Evolutionary conservation across 2,888 invertebrate species (phyloP).

Genomic region (Capitulum mitella): DNA sequence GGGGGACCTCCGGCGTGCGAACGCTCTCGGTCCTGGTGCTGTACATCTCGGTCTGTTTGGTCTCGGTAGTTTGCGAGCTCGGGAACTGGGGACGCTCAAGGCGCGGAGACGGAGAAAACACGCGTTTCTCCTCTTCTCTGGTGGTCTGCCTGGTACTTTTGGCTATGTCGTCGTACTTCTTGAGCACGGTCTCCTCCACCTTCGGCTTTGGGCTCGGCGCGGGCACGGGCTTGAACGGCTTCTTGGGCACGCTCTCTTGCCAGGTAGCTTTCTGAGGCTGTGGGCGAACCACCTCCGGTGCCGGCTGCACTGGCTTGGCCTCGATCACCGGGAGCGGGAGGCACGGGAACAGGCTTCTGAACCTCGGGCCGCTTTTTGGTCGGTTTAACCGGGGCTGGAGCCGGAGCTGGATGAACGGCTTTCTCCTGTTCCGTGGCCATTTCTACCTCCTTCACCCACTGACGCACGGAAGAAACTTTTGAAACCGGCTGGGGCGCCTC

Average conservation of each 20-base stretch:
- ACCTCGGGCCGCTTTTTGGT: too few species aligned
- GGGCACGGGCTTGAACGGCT: not conserved
- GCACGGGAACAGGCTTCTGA: too few species aligned
- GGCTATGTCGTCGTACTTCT: not conserved
- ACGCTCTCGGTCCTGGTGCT: not conserved
- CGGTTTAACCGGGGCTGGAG: too few species aligned
- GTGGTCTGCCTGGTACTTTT: not conserved
- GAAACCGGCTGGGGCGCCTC: too few species aligned
- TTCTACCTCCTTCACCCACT: too few species aligned
- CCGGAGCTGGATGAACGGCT: too few species aligned
- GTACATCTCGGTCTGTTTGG: not conserved
- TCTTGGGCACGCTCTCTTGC: not conserved
- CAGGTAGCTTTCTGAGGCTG: too few species aligned
- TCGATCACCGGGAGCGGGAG: too few species aligned
- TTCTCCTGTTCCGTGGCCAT: too few species aligned
- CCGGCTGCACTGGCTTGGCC: too few species aligned
- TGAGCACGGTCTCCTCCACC: not conserved
- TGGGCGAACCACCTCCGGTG: too few species aligned
- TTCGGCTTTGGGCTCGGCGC: not conserved
- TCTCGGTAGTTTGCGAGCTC: not conserved
- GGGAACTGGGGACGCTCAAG: not conserved
- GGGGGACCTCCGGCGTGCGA: not conserved
- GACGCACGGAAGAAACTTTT: too few species aligned
- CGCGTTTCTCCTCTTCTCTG: not conserved
- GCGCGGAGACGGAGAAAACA: not conserved